Conservation (phyloP, 2,113 vertebrate species). For the Apistogramma diplotaenia region DNA sequence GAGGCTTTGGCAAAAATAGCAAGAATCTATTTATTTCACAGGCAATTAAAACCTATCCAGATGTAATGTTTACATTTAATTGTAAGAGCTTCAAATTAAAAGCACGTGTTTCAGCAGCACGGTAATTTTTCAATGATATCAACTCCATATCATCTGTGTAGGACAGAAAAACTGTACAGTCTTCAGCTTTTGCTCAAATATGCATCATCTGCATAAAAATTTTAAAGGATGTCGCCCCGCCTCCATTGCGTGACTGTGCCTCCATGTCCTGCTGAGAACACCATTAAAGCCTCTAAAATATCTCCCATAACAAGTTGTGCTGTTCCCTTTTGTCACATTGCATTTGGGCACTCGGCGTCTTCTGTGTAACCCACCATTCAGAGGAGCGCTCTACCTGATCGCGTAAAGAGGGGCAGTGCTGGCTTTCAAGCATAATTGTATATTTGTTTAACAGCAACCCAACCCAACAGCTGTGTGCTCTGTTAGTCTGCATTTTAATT, state of each 20-base stretch:
- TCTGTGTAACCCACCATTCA: background rate
- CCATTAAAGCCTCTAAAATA: constrained; percentile 56
- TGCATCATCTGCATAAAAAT: constrained; percentile 45
- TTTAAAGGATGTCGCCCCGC: constrained; percentile 30
- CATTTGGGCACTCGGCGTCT: constrained; percentile 15
- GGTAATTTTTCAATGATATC: background rate
- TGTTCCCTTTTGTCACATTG: constrained; percentile 30
- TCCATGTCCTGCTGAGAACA: constrained; percentile 28
- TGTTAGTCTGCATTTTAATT: background rate
- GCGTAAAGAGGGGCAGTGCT: background rate
- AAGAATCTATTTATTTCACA: too few relatives aligned
- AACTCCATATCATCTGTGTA: background rate
- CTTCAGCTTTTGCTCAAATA: constrained; percentile 42
- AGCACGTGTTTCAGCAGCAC: background rate
- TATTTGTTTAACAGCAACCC: background rate
- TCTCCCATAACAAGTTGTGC: constrained; percentile 25
- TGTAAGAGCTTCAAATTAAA: background rate
- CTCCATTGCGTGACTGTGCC: constrained; percentile 45
- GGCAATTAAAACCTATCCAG: too few relatives aligned
- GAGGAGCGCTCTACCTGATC: background rate
- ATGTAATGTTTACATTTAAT: too few relatives aligned
- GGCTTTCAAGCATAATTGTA: constrained; percentile 7
- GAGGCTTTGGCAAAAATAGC: too few relatives aligned
- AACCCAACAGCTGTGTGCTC: background rate
- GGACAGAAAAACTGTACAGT: background rate